These are phyloP conservation scores for Sorex maritimensis DNA, from an alignment of 2,797 vertebrate genomes.

Conservation along the genomic window DNA sequence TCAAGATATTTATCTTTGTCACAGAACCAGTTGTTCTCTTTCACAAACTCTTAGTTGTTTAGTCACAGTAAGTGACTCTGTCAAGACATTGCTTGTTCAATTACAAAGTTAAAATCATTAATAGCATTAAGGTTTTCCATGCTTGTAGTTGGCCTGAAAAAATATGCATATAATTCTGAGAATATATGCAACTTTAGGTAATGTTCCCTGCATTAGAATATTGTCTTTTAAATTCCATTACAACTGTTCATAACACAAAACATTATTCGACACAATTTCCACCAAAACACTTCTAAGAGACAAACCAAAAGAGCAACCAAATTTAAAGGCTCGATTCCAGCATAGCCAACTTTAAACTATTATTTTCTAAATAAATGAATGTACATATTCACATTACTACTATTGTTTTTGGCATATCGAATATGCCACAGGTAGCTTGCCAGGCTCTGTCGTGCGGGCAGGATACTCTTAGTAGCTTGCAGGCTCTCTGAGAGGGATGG, in stretches of 20 bases:
- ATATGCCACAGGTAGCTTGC: too few relatives aligned
- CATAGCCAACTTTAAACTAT: conserved; percentile 70
- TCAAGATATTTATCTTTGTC: not conserved
- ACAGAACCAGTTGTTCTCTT: conserved; percentile 9
- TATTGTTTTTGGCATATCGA: too few relatives aligned
- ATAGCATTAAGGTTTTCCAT: conserved; percentile 32
- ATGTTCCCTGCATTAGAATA: conserved; percentile 20
- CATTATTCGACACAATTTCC: not conserved
- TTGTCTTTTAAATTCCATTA: not conserved
- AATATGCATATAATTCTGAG: conserved; percentile 2
- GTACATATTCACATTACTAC: conserved; percentile 55
- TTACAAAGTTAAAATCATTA: not conserved
- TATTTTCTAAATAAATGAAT: conserved; percentile 75
- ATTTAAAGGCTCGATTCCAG: conserved; percentile 60
- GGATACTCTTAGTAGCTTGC: too few relatives aligned
- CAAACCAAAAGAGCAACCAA: conserved; percentile 45
- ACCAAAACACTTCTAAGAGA: conserved; percentile 48
- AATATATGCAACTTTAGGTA: conserved; percentile 19
- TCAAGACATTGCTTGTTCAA: not conserved
- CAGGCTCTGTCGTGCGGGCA: too few relatives aligned
- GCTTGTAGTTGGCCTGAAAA: conserved; percentile 39
- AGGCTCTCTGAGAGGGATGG: too few relatives aligned
- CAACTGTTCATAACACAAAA: not conserved
- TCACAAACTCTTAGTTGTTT: not conserved
- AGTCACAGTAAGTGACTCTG: conserved; percentile 12